Base-by-base conservation (phyloP, 2,113 vertebrate species). In the Semnornis frantzii region DNA sequence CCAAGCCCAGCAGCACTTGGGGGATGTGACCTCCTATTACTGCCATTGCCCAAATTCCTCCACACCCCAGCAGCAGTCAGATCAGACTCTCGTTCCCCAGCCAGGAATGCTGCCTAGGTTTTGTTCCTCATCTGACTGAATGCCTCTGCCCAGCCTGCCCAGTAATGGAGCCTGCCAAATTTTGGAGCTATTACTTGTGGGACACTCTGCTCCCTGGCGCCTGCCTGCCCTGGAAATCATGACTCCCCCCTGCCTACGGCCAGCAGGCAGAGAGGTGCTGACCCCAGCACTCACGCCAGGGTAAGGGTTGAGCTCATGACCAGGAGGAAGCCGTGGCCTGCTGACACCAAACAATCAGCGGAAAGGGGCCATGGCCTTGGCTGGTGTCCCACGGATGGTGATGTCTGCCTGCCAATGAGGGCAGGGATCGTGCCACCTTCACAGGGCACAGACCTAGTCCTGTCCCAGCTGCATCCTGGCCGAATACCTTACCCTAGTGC, bases 1-100 rank as follows among this genome's bases (percentile, higher is more conserved):
- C 95, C 85, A 93, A 93, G 75, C 82, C 95, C 27, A 6, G 82
- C 48, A 94, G 89, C 62, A 65, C 62, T 65, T 71, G 44, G 28
- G 76, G 87, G 69, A 80, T 1, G 3, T 25, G 85, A 20, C 60
- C 87, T 89, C 52, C 83, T 37, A 19, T 75, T 92, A 76, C 55
- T 62, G 77, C 74, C 55, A 27, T 31, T 6, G 2, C 77, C 63
- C 55, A 73, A 34, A 92, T 82, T 92, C 87, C 69, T 85, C 28
- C 52, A 58, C 52, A 54, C 57, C 55, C 44, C 37, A 44, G 59
- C 1, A 0, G 55, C 50, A 31, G 33, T 48, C 12, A 2, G 69
- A 64, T 76, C 77, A 64, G 37, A 9, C 24, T 85, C 79, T 37
- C 0, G 0, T 71, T 78, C 81, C 46, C 72, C 72, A 83, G 48